Base-by-base conservation (phyloP, 1,140 invertebrate genomes). In the Drosophila rhopaloa region DNA sequence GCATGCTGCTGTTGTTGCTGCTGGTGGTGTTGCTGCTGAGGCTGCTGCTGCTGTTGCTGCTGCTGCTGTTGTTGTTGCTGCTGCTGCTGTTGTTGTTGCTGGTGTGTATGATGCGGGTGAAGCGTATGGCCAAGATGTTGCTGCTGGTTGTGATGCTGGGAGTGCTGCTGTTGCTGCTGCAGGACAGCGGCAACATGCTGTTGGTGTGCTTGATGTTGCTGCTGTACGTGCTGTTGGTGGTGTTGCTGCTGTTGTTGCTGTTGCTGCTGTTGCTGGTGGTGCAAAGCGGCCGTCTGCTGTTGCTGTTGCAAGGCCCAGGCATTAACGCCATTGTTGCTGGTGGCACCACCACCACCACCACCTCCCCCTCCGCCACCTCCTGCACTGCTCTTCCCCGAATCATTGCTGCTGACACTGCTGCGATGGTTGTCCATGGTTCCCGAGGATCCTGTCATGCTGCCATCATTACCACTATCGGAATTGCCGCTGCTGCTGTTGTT, bases 351-450 rank as follows among this genome's bases (percentile, higher is more conserved):
- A 56, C 48, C 51, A 5, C 55, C 71, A 9, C 47, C 66, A 19
- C 56, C 24, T n/a, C 63, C 29, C 5, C 29, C 29, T 29, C 44
- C 53, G 1, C 37, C 57, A 8, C 55, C 70, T n/a, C 47, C 66
- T 14, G 59, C 24, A 14, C 63, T 73, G 32, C 90, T 91, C 27
- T 91, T 91, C 32, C 80, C 76, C 3, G 90, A 91, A 54, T 91
- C 90, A 65, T 81, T 91, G 77, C 90, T 91, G 65, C 90, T 91
- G 0, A 90, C 81, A 59, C 90, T 91, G 67, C 78, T 91, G 19
- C 88, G 81, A 67, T 88, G 81, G 32, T 89, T 91, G 51, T 91
- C 83, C 76, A 83, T 55, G 35, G 51, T 54, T n/a, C 63, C 63
- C 11, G 89, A 76, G 11, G 86, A 88, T 50, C 77, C 78, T 19